Conservation (phyloP, 2,797 vertebrate genomes). For the Varecia variegata region DNA sequence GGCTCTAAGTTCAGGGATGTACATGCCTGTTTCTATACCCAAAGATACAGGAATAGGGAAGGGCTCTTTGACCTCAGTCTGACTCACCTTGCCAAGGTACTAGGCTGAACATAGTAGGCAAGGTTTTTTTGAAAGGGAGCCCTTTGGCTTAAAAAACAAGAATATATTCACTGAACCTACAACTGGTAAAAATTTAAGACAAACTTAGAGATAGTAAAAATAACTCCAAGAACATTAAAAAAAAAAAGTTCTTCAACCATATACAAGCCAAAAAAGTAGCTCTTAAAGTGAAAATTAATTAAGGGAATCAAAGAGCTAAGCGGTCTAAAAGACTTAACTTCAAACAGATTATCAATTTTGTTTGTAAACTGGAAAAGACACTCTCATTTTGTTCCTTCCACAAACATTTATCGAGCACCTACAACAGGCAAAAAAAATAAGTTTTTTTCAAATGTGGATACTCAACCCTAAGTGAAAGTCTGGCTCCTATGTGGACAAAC, state of each 20-base stretch:
- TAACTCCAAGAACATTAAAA: neutral
- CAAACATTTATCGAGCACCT: constrained; percentile 7
- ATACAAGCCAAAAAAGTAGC: neutral
- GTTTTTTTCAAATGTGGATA: constrained; percentile 22
- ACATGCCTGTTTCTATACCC: neutral
- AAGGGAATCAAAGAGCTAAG: neutral
- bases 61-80: neutral
- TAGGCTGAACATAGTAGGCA: neutral
- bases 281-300: constrained; percentile 22
- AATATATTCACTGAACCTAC: neutral
- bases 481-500: constrained; percentile 17
- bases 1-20: neutral
- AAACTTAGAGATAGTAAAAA: neutral
- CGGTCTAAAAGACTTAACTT: neutral
- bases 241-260: neutral
- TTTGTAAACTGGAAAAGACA: neutral
- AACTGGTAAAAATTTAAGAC: neutral
- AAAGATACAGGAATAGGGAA: neutral
- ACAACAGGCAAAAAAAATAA: neutral
- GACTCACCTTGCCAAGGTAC: neutral
- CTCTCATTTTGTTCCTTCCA: neutral
- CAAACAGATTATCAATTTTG: neutral
- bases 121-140: neutral
- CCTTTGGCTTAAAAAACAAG: constrained; percentile 32
- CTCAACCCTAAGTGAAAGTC: neutral